Percentiles rank a stretch among this genome's conserved stretches.
phyloP scores from a whole-genome alignment of 1,140 invertebrate genomes.

The Dendroctonus valens region DNA sequence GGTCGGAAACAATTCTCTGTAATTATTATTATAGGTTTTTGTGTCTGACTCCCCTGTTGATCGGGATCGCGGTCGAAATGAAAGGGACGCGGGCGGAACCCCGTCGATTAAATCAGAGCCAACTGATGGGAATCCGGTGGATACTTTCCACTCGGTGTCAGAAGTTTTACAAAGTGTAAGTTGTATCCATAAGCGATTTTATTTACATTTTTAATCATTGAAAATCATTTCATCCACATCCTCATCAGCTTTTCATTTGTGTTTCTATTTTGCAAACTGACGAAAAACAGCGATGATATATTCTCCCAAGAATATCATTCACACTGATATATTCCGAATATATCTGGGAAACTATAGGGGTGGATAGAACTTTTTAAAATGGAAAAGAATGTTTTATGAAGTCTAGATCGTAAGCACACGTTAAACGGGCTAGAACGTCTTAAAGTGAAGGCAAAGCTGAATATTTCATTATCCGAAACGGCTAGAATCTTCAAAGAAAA shows the following conservation, averaged over 20 bases:
- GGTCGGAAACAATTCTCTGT: too few relatives aligned
- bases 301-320: neutral
- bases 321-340: too few relatives aligned
- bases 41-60: conserved; percentile 54
- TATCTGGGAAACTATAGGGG: too few relatives aligned
- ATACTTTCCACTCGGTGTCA: conserved; percentile 50
- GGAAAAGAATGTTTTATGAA: too few relatives aligned
- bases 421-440: too few relatives aligned
- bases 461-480: too few relatives aligned
- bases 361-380: too few relatives aligned
- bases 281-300: neutral
- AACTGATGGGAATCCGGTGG: conserved; percentile 44
- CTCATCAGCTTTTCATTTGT: neutral
- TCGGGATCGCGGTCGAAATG: conserved; percentile 45
- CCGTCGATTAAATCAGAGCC: conserved; percentile 58
- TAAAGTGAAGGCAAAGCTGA: too few relatives aligned
- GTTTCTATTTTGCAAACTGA: neutral
- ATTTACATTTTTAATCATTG: conserved; percentile 4
- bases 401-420: too few relatives aligned
- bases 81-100: conserved; percentile 56
- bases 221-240: conserved; percentile 6
- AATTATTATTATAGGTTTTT: conserved; percentile 22
- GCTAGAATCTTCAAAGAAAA: too few relatives aligned
- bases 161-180: conserved; percentile 54
- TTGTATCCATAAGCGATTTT: conserved; percentile 22